Conservation (phyloP, 2,113 vertebrate species). For the Poeciliopsis occidentalis region DNA sequence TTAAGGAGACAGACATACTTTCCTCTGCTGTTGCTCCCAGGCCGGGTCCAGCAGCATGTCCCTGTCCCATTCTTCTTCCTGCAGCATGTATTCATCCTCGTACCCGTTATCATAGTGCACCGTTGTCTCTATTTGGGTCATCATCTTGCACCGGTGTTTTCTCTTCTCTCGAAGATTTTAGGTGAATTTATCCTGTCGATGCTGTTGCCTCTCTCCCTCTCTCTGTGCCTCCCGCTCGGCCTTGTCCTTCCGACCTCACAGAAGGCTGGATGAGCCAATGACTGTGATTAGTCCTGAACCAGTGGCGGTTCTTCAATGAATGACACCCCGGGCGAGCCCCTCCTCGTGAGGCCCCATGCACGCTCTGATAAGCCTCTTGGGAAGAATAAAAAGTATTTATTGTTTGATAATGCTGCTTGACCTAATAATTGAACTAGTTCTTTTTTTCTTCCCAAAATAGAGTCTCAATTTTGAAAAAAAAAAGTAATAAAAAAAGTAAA, state of each 20-base stretch:
- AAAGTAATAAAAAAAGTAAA: no score
- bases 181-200: slow-evolving; percentile 11
- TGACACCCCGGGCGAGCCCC: neutral
- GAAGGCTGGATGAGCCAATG: slow-evolving; percentile 57
- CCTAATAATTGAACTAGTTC: no score
- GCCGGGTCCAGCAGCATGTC: slow-evolving; percentile 84
- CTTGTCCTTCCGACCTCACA: slow-evolving; percentile 64
- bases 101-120: slow-evolving; percentile 81
- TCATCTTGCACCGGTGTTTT: slow-evolving; percentile 43
- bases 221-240: slow-evolving; percentile 36
- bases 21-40: slow-evolving; percentile 86
- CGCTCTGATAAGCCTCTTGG: no score
- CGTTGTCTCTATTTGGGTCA: slow-evolving; percentile 76
- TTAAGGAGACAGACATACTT: slow-evolving; percentile 64
- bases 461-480: no score
- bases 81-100: slow-evolving; percentile 80
- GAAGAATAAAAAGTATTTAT: no score
- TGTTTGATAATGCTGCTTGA: no score
- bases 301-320: slow-evolving; percentile 23
- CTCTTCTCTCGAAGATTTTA: slow-evolving; percentile 28
- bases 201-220: neutral
- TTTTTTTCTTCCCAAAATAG: no score
- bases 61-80: slow-evolving; percentile 85
- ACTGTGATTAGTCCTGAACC: slow-evolving; percentile 66
- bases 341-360: neutral